Conservation (phyloP, 2,888 invertebrate species). For the Caenorhabditis becei region DNA sequence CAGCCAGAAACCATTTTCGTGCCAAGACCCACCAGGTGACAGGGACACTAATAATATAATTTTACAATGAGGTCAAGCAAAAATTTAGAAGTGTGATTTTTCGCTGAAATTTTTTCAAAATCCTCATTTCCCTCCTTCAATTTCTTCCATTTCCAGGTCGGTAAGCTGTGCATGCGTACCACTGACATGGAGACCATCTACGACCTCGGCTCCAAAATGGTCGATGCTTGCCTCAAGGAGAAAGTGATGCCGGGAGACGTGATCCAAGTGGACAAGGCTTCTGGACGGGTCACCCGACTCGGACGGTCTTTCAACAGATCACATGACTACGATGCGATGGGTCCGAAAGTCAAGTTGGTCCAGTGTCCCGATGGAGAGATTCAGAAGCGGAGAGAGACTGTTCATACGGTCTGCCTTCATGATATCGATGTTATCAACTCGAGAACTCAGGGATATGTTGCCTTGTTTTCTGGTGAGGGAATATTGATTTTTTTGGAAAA, state of each 20-base stretch:
- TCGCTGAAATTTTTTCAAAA: too few species aligned
- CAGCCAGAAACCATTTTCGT: too few species aligned
- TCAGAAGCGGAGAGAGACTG: slow-evolving; percentile 93
- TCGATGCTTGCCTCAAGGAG: slow-evolving; percentile 72
- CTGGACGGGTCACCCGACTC: slow-evolving; percentile 83
- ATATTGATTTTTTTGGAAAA: too few species aligned
- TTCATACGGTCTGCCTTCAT: slow-evolving; percentile 98
- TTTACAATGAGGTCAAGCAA: too few species aligned
- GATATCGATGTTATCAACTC: slow-evolving; percentile 99
- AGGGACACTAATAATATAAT: too few species aligned
- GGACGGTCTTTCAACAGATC: slow-evolving; percentile 95
- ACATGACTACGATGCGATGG: slow-evolving; percentile 97
- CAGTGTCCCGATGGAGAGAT: slow-evolving; percentile 99
- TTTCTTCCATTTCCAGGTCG: slow-evolving; percentile 59
- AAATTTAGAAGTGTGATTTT: too few species aligned
- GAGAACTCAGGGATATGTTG: slow-evolving; percentile 93
- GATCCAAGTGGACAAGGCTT: slow-evolving; percentile 98
- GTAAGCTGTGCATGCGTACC: slow-evolving; percentile 94
- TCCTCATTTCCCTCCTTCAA: too few species aligned
- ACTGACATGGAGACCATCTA: slow-evolving; percentile 99
- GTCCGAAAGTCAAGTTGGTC: slow-evolving; percentile 89
- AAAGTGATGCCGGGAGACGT: slow-evolving; percentile 91
- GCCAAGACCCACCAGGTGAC: too few species aligned
- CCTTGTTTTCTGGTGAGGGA: slow-evolving; percentile 98
- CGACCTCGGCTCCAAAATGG: slow-evolving; percentile 89